Evolutionary conservation across 1,140 invertebrate genomes (phyloP).

Genomic region (Drosophila lacteicornis): DNA sequence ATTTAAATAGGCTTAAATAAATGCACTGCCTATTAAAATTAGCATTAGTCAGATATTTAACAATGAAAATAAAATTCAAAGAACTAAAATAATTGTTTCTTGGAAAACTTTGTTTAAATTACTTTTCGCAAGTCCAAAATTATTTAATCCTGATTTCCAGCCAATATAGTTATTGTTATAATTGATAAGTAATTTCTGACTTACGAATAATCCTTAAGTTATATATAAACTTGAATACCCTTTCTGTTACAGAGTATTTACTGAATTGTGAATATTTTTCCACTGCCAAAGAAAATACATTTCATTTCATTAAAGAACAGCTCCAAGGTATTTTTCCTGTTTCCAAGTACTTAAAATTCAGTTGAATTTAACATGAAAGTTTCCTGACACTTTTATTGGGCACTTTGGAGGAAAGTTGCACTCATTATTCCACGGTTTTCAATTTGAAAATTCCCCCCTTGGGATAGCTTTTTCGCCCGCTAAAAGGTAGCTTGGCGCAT

Average conservation of each 20-base stretch:
- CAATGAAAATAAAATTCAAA: too few species aligned
- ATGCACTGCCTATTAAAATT: neutral
- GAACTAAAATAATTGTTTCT: too few species aligned
- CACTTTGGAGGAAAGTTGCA: constrained; percentile 12
- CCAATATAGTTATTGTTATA: neutral
- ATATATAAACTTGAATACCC: neutral
- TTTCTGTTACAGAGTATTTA: neutral
- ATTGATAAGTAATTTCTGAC: neutral
- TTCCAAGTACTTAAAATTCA: neutral
- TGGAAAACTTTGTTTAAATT: neutral
- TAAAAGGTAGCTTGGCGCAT: constrained; percentile 9
- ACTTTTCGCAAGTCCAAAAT: too few species aligned
- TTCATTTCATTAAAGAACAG: neutral
- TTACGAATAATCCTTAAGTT: neutral
- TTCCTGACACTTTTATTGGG: constrained; percentile 13
- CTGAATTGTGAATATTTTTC: neutral
- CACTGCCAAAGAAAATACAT: neutral
- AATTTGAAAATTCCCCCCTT: constrained; percentile 1
- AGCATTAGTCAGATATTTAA: neutral
- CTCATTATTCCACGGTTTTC: constrained; percentile 18
- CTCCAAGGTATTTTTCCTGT: neutral
- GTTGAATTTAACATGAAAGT: constrained; percentile 21
- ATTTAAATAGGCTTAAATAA: neutral
- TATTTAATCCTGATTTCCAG: too few species aligned
- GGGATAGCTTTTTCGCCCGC: neutral